These are phyloP conservation scores for Furnarius figulus DNA, from an alignment of 2,113 vertebrate genomes.

Conservation along the genomic window DNA sequence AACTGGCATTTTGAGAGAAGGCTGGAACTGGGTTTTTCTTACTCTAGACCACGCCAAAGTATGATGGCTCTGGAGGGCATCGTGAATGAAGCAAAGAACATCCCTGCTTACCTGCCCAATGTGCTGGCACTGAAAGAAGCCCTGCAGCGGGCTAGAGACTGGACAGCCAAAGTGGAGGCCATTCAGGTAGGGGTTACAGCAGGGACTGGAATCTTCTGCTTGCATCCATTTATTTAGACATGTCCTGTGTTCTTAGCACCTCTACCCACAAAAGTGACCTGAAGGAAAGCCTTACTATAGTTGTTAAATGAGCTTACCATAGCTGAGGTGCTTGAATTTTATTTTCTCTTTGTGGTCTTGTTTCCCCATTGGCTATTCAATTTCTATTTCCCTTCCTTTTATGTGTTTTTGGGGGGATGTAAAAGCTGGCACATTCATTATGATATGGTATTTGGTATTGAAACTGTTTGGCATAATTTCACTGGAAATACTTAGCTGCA, in stretches of 20 bases:
- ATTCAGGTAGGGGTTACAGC: conserved; percentile 83
- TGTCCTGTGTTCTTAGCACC: not conserved
- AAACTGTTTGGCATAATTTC: not conserved
- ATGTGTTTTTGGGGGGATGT: not conserved
- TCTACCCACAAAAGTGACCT: not conserved
- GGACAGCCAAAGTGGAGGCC: conserved; percentile 92
- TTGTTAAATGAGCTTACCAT: not conserved
- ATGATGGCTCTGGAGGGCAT: conserved; percentile 91
- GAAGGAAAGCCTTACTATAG: not conserved
- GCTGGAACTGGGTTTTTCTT: conserved; percentile 22
- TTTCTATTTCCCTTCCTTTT: not conserved
- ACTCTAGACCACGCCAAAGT: conserved; percentile 88
- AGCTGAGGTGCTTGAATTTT: not conserved
- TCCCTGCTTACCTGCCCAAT: conserved; percentile 95
- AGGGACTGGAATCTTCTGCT: not conserved
- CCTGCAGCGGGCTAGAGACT: conserved; percentile 93
- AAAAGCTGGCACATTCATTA: not conserved
- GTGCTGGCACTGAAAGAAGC: conserved; percentile 92
- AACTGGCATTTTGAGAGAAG: not conserved
- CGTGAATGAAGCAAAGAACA: conserved; percentile 92
- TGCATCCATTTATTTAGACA: not conserved
- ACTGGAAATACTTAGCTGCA: not conserved
- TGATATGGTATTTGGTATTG: not conserved
- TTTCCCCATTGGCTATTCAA: not conserved
- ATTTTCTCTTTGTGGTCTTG: not conserved